Evolutionary conservation across 2,113 vertebrate genomes (phyloP), one percentile per base, ranked within the genome.

Genomic region (Rhodinocichla rosea): DNA sequence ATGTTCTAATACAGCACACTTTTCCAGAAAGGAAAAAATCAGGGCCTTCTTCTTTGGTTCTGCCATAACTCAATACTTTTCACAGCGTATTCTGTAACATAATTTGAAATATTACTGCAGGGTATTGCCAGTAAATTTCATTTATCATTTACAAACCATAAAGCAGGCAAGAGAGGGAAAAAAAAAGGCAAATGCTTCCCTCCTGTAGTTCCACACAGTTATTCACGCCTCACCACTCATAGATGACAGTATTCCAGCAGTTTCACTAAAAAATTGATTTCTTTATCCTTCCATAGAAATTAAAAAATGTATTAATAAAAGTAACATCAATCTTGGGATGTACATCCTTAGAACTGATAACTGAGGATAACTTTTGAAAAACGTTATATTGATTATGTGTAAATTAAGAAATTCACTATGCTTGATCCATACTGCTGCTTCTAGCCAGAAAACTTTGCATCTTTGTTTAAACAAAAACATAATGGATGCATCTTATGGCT

Each of bases 101-200:
- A 90, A 92, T 87, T 87, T 97, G 85, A 96, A 92, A 88, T 92
- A 93, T 77, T 79, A 83, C 91, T 90, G 35, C 70, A 73, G 71
- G 76, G 59, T 40, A 75, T 50, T 62, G 63, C 64, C 67, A 84
- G 64, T 70, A 96, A 94, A 92, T 95, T 95, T 86, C 55, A 83
- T 96, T 91, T 94, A 88, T 95, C 94, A 91, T 97, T 96, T 88
- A 80, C 82, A 95, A 96, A 69, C 78, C 70, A 86, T 95, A 84
- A 93, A 94, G 73, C 70, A 94, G 78, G 27, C 53, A 95, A 90
- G 42, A 69, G n/a, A 68, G 23, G 11, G 1, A 22, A 63, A 71
- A 79, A 77, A 88, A 53, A 44, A 33, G 10, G 22, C 59, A 86
- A 95, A 45, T 62, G 33, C 49, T 94, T 85, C 53, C 37, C 42